phyloP scores from a whole-genome alignment of 2,797 vertebrate species.

The Melanotaenia boesemani region DNA sequence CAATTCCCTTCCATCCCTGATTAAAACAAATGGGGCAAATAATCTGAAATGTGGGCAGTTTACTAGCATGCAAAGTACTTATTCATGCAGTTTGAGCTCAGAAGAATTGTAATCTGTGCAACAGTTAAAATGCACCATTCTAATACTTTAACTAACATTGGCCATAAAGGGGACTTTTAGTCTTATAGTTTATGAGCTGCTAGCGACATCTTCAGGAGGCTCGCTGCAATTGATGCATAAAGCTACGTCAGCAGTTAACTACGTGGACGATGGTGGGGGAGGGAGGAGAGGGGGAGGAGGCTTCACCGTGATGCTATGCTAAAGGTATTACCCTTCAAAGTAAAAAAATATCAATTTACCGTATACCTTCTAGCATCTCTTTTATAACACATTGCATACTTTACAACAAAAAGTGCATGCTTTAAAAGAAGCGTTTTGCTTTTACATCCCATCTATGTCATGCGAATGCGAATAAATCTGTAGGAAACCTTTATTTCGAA shows the following conservation, averaged over 20 bases:
- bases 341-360: constrained; percentile 26
- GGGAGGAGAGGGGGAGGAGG: constrained; percentile 18
- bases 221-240: constrained; percentile 10
- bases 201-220: constrained; percentile 63
- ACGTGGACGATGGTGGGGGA: constrained; percentile 67
- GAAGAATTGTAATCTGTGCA: constrained; percentile 50
- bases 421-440: rapidly evolving
- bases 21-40: constrained; percentile 78
- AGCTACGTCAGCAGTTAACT: constrained; percentile 68
- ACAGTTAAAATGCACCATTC: constrained; percentile 19
- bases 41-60: constrained; percentile 62
- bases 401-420: rapidly evolving
- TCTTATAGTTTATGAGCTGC: neutral
- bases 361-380: neutral
- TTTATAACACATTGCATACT: rapidly evolving
- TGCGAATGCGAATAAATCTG: rapidly evolving
- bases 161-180: neutral
- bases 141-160: constrained; percentile 19
- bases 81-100: constrained; percentile 60
- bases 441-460: rapidly evolving
- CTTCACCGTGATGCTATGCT: constrained; percentile 26
- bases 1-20: constrained; percentile 56
- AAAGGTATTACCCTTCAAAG: constrained; percentile 63
- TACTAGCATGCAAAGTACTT: constrained; percentile 39
- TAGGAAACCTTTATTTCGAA: constrained; percentile 66